Percentiles rank a stretch among this genome's conserved stretches.
Conservation (phyloP, 92 coral and sea anemone species). For the Porites evermanni region DNA sequence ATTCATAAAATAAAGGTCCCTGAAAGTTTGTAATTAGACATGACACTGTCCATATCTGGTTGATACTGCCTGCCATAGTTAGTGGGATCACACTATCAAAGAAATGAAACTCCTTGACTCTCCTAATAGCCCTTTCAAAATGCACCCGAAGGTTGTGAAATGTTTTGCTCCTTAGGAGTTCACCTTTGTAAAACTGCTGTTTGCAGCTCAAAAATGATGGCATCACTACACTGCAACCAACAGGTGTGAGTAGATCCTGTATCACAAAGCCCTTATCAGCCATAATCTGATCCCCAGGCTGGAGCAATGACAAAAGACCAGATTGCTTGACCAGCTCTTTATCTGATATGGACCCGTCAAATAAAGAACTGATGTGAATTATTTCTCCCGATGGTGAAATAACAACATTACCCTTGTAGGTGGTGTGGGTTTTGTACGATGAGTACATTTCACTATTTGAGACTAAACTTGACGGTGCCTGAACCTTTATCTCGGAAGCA, state of each 20-base stretch:
- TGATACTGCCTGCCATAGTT: slow-evolving; percentile 68
- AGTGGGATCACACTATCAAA: slow-evolving; percentile 63
- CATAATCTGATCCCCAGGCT: slow-evolving; percentile 67
- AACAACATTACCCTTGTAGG: slow-evolving; percentile 68
- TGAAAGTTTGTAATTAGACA: slow-evolving; percentile 60
- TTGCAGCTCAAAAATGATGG: slow-evolving; percentile 61
- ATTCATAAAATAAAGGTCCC: slow-evolving; percentile 55
- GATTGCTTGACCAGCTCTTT: slow-evolving; percentile 67
- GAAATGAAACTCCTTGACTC: slow-evolving; percentile 67
- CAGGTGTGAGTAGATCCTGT: slow-evolving; percentile 47
- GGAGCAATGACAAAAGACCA: slow-evolving; percentile 55
- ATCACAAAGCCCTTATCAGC: slow-evolving; percentile 66
- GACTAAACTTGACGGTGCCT: slow-evolving; percentile 42
- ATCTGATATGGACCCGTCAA: slow-evolving; percentile 70
- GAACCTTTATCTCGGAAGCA: slow-evolving; percentile 47
- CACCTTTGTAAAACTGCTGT: slow-evolving; percentile 57
- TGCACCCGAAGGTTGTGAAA: slow-evolving; percentile 66
- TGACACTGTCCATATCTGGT: slow-evolving; percentile 68
- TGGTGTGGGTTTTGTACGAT: slow-evolving; percentile 60
- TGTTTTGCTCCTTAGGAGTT: slow-evolving; percentile 56
- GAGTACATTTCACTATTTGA: slow-evolving; percentile 47
- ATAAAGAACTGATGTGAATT: slow-evolving; percentile 56
- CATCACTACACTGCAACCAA: slow-evolving; percentile 54
- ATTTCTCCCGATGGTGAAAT: slow-evolving; percentile 68
- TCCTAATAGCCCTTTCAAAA: slow-evolving; percentile 58